These are phyloP conservation scores for Atherinosoma microstoma DNA, from an alignment of 2,797 vertebrate genomes.

Conservation along the genomic window DNA sequence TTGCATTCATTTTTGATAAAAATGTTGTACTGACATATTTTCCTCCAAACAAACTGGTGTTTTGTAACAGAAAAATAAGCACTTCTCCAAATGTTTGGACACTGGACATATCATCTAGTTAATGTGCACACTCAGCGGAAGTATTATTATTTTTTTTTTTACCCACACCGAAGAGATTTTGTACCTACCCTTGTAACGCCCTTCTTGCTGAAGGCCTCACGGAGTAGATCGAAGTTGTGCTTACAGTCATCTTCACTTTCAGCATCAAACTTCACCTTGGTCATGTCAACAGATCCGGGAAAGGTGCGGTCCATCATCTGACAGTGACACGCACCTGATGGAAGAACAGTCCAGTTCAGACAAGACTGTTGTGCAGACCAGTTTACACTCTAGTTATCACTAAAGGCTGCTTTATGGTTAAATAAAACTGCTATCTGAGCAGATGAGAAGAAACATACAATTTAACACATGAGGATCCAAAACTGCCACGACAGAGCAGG, in stretches of 20 bases:
- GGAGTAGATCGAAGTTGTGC: slow-evolving; percentile 82
- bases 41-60: neutral
- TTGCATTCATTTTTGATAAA: neutral
- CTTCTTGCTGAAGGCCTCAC: slow-evolving; percentile 66
- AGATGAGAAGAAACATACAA: too few species aligned
- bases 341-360: too few species aligned
- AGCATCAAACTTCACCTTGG: slow-evolving; percentile 78
- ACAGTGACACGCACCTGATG: slow-evolving; percentile 80
- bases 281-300: slow-evolving; percentile 79
- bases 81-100: neutral
- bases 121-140: neutral
- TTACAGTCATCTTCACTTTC: slow-evolving; percentile 67
- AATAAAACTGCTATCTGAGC: too few species aligned
- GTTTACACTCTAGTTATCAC: too few species aligned
- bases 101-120: neutral
- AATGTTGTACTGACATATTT: neutral
- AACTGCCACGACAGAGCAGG: too few species aligned
- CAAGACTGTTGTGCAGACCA: neutral
- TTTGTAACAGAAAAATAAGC: neutral
- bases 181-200: slow-evolving; percentile 70
- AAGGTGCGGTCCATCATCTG: slow-evolving; percentile 81
- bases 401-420: too few species aligned
- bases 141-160: neutral
- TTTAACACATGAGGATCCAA: too few species aligned
- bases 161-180: neutral